Base-by-base conservation (phyloP, 2,797 vertebrate species). In the Schizopygopsis pylzovi region DNA sequence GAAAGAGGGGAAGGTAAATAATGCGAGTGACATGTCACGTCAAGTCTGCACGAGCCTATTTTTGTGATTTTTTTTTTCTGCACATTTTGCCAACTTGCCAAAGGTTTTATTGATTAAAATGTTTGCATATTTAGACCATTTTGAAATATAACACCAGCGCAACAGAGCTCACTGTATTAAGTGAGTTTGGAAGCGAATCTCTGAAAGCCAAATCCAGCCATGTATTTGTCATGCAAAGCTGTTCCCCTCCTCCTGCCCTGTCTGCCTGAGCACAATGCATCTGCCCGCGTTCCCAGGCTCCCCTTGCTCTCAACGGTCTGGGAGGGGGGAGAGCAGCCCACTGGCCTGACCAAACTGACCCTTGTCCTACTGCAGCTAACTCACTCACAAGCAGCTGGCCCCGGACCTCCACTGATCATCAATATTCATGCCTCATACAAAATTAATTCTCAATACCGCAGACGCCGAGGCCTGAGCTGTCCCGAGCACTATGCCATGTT, bases 171-270 rank as follows among this genome's bases (percentile, higher is more conserved):
- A 41, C 63, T 68, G 9, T 43, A 81, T 68, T 82, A 33, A 76
- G 71, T 41, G 43, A 82, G 54, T 75, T 85, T 82, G 52, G 25
- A 76, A 72, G 59, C 59, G 56, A 81, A 85, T 73, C 90, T 73
- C 86, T 91, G 91, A 94, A 94, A 95, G 93, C 94, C 84, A 92
- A 87, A 70, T 67, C n/a, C 1, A 76, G 80, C 67, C 77, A 81
- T 85, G 86, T 88, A 87, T 90, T 91, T 91, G 90, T 90, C 88
- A 92, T 92, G 91, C 91, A 92, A 92, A 92, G 90, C 87, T 81
- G 79, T 81, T 88, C 84, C 85, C 88, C 80, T 88, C 80, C 80
- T 88, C 86, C 86, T 88, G 86, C 81, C 77, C 90, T 87, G 87
- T 88, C 90, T 89, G 89, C 72, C 77, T 8, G 67, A 85, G 83